These are phyloP conservation scores for Copidosoma aretas DNA, from an alignment of 2,888 invertebrate genomes.

Conservation along the genomic window DNA sequence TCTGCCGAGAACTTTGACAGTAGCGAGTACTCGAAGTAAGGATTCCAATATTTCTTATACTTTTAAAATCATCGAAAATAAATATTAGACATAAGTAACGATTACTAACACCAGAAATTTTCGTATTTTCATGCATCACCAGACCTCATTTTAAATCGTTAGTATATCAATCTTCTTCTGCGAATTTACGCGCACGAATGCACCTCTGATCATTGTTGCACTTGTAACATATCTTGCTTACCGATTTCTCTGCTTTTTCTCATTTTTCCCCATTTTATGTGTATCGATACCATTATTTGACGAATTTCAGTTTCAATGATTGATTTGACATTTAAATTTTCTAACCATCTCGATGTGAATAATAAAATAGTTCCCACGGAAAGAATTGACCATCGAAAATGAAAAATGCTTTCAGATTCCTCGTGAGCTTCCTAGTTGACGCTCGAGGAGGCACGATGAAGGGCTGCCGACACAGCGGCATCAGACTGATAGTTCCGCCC, in stretches of 20 bases:
- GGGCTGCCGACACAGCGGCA: constrained; percentile 96
- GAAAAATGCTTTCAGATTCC: constrained; percentile 71
- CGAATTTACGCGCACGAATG: not conserved
- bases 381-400: not conserved
- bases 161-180: constrained; percentile 45
- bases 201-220: not conserved
- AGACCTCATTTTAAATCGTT: constrained; percentile 59
- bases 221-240: not conserved
- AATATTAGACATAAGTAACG: not conserved
- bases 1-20: constrained; percentile 59
- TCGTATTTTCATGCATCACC: constrained; percentile 45
- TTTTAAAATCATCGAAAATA: not conserved
- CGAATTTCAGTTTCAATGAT: too few relatives aligned
- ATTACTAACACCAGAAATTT: constrained; percentile 31
- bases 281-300: too few relatives aligned
- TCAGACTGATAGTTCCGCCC: constrained; percentile 95
- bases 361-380: too few relatives aligned
- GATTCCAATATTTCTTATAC: constrained; percentile 5
- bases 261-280: too few relatives aligned
- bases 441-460: constrained; percentile 99
- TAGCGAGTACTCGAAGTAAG: constrained; percentile 49
- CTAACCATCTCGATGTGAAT: not conserved
- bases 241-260: not conserved
- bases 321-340: not conserved
- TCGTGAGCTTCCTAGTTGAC: constrained; percentile 99